These are phyloP conservation scores for Leucoma salicis DNA, from an alignment of 2,888 invertebrate genomes.

Conservation along the genomic window DNA sequence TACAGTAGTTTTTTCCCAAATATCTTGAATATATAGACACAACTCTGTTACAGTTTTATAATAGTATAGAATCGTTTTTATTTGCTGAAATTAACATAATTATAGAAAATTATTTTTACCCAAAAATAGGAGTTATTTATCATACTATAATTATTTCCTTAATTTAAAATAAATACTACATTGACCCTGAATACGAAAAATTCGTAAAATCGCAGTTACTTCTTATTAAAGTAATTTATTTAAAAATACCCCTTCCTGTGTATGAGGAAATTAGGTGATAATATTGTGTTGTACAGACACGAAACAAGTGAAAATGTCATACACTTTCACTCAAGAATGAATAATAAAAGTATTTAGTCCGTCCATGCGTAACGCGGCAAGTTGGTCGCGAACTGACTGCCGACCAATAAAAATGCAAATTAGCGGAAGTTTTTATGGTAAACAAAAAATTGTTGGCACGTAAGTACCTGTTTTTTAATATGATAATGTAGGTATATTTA, in stretches of 20 bases:
- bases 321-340: slow-evolving; percentile 71
- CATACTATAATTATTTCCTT: slow-evolving; percentile 22
- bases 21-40: too few species aligned
- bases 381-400: slow-evolving; percentile 21
- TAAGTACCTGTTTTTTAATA: slow-evolving; percentile 20
- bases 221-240: slow-evolving; percentile 1
- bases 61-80: too few species aligned
- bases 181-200: slow-evolving; percentile 12
- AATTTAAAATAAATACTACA: slow-evolving; percentile 14
- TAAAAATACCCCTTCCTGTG: slow-evolving; percentile 25
- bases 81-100: too few species aligned
- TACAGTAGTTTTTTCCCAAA: too few species aligned
- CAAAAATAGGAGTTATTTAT: slow-evolving; percentile 14
- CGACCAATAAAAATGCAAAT: slow-evolving; percentile 43
- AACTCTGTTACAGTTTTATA: too few species aligned
- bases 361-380: slow-evolving; percentile 45
- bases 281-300: slow-evolving; percentile 47
- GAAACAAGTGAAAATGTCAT: slow-evolving; percentile 65
- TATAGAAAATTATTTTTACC: slow-evolving; percentile 3
- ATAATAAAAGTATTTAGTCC: slow-evolving; percentile 55
- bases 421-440: slow-evolving; percentile 29
- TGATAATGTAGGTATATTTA: too few species aligned
- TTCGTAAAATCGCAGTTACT: slow-evolving; percentile 5
- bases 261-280: slow-evolving; percentile 49
- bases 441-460: slow-evolving; percentile 18